Percentiles rank a stretch among this genome's conserved stretches.
Evolutionary conservation across 2,113 vertebrate genomes (phyloP).

Genomic region (Amazona vittata): DNA sequence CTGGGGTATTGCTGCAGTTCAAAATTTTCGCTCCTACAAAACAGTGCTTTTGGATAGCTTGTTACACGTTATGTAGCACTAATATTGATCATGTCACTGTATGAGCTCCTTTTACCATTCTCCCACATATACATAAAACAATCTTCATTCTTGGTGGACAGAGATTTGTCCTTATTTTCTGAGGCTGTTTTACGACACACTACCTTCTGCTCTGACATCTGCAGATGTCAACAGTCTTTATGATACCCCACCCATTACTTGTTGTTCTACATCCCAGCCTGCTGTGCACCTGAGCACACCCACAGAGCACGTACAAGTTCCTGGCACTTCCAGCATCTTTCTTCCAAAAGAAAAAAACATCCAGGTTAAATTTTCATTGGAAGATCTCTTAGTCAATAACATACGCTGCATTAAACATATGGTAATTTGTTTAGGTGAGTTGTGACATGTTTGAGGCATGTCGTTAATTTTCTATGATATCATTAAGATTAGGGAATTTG

Average conservation of each 20-base stretch:
- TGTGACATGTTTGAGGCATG: background rate
- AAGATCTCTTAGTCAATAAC: background rate
- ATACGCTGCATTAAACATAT: accelerated
- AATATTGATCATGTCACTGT: accelerated
- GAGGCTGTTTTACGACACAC: background rate
- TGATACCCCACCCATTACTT: background rate
- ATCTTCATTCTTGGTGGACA: background rate
- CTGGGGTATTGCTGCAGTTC: background rate
- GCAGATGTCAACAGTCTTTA: background rate
- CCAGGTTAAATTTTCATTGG: background rate
- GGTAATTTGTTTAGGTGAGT: background rate
- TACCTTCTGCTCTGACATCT: background rate
- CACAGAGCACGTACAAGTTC: background rate
- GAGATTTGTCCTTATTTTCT: background rate
- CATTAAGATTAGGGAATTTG: background rate
- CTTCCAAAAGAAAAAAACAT: background rate
- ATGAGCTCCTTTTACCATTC: background rate
- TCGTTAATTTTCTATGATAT: background rate
- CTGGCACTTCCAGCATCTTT: background rate
- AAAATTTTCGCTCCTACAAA: background rate
- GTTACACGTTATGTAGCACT: background rate
- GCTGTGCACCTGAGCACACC: background rate
- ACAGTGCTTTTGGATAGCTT: background rate
- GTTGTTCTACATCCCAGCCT: background rate
- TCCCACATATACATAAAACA: background rate